Evolutionary conservation across 2,888 invertebrate species (phyloP), one percentile per base, ranked within the genome.

Genomic region (Yponomeuta cagnagella): DNA sequence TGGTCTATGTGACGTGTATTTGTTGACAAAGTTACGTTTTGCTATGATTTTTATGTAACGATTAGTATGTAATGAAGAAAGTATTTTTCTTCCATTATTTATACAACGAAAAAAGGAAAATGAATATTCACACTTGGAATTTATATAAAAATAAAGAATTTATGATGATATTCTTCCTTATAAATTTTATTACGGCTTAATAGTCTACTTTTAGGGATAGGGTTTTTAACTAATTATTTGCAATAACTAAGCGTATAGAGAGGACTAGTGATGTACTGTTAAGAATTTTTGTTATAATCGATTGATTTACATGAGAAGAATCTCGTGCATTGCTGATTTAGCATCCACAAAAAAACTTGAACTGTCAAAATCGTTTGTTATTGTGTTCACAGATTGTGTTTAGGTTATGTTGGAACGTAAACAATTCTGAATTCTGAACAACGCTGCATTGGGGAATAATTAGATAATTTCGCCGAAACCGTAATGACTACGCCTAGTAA

Each of bases 401-500:
- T 33, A 67, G 67, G 67, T 67, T 67, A 67, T 67, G 15, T 33
- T 12, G 43, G 1, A 15, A 65, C 10, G 67, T 67, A 67, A 67
- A 67, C 67, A 67, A 67, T 43, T 43, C 43, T 43, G 43, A 43
- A 8, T 3, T 43, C 6, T 43, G 8, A 43, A 37, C 37, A 37
- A 37, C 2, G 5, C 43, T 43, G 43, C 3, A 67, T 9, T n/a
- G 43, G n/a, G 30, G 2, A 67, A 23, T 37, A 67, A 67, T 43
- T 37, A 67, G 9, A 37, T 43, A 10, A 67, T 10, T 67, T 67
- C 23, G 12, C 10, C 43, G 2, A 33, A n/a, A 37, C n/a, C n/a
- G 67, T 67, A 37, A 69, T 70, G 70, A 70, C 31, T 63, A 70
- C 70, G 31, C 70, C 63, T 12, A 37, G n/a, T 64, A 70, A 70